These are phyloP conservation scores for Callitettix versicolor DNA, from an alignment of 1,140 invertebrate species.

Conservation along the genomic window DNA sequence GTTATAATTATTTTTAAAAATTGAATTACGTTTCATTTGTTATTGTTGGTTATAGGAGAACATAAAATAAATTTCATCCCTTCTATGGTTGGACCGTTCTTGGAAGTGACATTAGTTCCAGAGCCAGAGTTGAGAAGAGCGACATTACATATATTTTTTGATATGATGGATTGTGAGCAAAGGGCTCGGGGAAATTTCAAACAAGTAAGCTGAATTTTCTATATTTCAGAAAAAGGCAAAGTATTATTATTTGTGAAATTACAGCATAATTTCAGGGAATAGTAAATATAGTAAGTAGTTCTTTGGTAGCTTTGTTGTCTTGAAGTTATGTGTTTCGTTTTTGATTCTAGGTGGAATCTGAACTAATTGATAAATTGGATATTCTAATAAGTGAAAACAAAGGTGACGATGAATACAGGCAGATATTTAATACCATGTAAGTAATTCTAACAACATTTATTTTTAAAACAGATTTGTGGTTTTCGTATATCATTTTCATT, in stretches of 20 bases:
- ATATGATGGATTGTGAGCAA: constrained; percentile 94
- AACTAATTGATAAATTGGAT: constrained; percentile 87
- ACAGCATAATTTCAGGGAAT: too few species aligned
- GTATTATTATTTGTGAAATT: too few species aligned
- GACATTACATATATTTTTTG: constrained; percentile 89
- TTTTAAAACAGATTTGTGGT: too few species aligned
- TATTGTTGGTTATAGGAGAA: constrained; percentile 47
- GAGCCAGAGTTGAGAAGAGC: constrained; percentile 79
- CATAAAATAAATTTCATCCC: constrained; percentile 84
- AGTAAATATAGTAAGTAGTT: too few species aligned
- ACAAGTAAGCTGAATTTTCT: constrained; percentile 36
- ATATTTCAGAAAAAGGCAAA: too few species aligned
- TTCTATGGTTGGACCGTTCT: constrained; percentile 83
- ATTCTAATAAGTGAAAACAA: constrained; percentile 85
- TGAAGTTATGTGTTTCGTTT: too few species aligned
- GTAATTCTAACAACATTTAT: constrained; percentile 33
- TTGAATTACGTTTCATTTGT: too few species aligned
- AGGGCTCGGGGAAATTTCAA: constrained; percentile 71
- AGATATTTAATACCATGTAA: constrained; percentile 90
- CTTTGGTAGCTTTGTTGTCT: too few species aligned
- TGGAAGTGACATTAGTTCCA: constrained; percentile 88
- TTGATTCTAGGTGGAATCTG: constrained; percentile 61
- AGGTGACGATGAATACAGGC: constrained; percentile 84
- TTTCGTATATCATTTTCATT: too few species aligned
- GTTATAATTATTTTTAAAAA: background rate